phyloP scores from a whole-genome alignment of 2,888 invertebrate species.

The Spisula solida region DNA sequence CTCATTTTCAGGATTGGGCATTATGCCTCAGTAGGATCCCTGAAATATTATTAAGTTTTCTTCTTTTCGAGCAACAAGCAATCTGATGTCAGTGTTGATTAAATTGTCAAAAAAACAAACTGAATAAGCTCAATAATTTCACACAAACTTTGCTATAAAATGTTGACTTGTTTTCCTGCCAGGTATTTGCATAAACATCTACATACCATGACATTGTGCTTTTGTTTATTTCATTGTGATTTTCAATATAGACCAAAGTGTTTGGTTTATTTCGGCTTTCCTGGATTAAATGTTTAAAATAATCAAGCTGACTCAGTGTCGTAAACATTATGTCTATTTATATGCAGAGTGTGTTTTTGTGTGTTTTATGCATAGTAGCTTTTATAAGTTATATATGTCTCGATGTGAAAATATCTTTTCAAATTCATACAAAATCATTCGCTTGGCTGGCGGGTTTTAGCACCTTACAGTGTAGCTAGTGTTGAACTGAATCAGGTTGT shows the following conservation, averaged over 20 bases:
- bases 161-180: background rate
- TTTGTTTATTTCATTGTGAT: background rate
- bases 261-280: background rate
- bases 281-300: conserved; percentile 1
- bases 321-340: conserved; percentile 30
- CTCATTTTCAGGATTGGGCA: no score
- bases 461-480: background rate
- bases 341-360: conserved; percentile 26
- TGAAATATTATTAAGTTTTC: no score
- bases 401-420: background rate
- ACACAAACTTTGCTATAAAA: no score
- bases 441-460: background rate
- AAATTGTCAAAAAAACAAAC: no score
- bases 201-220: background rate
- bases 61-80: no score
- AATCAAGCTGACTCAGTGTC: background rate
- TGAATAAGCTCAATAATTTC: no score
- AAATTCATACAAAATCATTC: background rate
- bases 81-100: no score
- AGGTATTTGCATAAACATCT: background rate
- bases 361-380: conserved; percentile 12
- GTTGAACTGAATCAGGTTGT: background rate
- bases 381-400: background rate
- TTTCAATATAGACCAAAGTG: background rate
- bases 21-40: no score